phyloP scores from a whole-genome alignment of 2,113 vertebrate genomes.

The Megaleporinus macrocephalus region DNA sequence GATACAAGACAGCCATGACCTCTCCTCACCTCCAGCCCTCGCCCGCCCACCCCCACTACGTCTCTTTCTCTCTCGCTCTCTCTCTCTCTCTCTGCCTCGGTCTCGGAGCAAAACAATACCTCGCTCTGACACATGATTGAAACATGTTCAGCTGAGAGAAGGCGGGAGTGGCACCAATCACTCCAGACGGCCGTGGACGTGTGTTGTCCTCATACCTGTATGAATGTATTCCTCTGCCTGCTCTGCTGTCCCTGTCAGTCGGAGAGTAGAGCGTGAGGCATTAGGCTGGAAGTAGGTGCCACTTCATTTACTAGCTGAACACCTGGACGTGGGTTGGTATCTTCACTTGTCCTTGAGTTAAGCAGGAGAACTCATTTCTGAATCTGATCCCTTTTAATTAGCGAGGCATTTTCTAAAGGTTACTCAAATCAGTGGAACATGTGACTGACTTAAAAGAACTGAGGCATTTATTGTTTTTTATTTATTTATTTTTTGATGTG shows the following conservation, averaged over 20 bases:
- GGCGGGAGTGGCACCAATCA: neutral
- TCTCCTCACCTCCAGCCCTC: neutral
- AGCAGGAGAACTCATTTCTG: slow-evolving; percentile 29
- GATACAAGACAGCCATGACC: slow-evolving; percentile 16
- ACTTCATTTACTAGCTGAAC: neutral
- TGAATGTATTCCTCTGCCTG: slow-evolving; percentile 2
- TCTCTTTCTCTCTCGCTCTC: neutral
- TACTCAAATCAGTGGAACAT: slow-evolving; percentile 35
- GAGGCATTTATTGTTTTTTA: slow-evolving; percentile 4
- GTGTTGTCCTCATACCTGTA: slow-evolving; percentile 10
- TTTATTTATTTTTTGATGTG: too few relatives aligned
- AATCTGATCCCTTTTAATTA: slow-evolving; percentile 45
- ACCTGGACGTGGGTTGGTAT: neutral
- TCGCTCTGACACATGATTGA: neutral
- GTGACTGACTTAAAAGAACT: neutral
- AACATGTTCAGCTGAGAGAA: neutral
- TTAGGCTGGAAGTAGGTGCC: neutral
- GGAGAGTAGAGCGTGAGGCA: neutral
- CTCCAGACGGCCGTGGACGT: neutral
- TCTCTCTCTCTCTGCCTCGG: neutral
- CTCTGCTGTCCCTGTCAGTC: neutral
- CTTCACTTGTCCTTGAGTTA: slow-evolving; percentile 2
- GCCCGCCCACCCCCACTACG: slow-evolving; percentile 1
- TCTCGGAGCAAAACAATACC: neutral
- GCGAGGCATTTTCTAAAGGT: slow-evolving; percentile 52